phyloP scores from a whole-genome alignment of 2,797 vertebrate species.

The Silurus aristotelis region DNA sequence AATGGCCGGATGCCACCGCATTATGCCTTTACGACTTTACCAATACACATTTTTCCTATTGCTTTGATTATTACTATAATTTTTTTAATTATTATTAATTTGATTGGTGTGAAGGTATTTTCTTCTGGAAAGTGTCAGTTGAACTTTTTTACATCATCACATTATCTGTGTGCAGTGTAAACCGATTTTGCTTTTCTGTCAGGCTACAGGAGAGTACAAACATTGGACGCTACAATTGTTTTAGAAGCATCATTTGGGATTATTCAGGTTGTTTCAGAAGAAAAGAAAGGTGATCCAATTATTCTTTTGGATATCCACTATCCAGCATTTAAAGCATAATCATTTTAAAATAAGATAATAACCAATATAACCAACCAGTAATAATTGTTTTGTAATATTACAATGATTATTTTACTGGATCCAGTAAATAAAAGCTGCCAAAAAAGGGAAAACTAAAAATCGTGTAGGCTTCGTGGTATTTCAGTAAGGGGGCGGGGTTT shows the following conservation, averaged over 20 bases:
- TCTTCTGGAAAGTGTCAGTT: not conserved
- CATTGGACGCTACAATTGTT: not conserved
- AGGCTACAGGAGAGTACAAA: not conserved
- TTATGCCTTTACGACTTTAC: conserved; percentile 70
- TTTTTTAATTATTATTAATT: conserved; percentile 17
- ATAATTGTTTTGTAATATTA: no score
- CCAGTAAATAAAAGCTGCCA: no score
- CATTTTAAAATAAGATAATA: no score
- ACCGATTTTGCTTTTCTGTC: not conserved
- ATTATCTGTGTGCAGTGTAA: not conserved
- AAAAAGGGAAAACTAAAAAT: no score
- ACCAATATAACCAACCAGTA: no score
- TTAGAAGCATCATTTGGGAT: not conserved
- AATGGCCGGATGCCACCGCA: conserved; percentile 72
- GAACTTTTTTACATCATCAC: not conserved
- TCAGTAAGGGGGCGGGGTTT: no score
- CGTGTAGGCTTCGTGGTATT: no score
- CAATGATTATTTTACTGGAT: no score
- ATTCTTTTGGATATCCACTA: not conserved
- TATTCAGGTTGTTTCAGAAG: not conserved
- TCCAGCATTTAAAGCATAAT: not conserved
- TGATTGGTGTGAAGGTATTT: conserved; percentile 18
- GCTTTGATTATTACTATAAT: conserved; percentile 35
- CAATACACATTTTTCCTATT: conserved; percentile 46
- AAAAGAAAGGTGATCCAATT: not conserved